Evolutionary conservation across 2,113 vertebrate genomes (phyloP).

Genomic region (Nycticebus coucang): DNA sequence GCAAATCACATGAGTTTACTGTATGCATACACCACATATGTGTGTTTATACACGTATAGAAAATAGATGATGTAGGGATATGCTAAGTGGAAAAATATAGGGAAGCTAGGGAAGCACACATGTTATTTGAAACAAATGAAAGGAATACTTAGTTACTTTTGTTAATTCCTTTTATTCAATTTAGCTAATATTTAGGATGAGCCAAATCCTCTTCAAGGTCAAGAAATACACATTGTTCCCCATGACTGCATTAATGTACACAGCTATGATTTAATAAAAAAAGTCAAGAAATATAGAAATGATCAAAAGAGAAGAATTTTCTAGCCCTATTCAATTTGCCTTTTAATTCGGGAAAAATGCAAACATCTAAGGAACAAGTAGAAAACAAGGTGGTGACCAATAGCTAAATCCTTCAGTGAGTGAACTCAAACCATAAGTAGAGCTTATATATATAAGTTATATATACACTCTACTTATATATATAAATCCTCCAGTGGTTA

Average conservation of each 20-base stretch:
- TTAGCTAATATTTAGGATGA: not conserved
- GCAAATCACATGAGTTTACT: not conserved
- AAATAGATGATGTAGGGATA: not conserved
- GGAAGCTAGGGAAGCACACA: fast-evolving
- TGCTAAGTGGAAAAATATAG: not conserved
- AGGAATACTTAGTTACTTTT: not conserved
- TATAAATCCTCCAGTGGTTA: not conserved
- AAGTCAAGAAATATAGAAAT: not conserved
- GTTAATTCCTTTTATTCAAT: not conserved
- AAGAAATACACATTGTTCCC: not conserved
- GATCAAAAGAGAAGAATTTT: not conserved
- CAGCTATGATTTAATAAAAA: no score
- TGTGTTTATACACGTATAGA: not conserved
- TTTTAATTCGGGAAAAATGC: not conserved
- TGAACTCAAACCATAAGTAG: not conserved
- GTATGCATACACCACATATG: not conserved
- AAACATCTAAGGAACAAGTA: not conserved
- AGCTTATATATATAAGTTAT: no score
- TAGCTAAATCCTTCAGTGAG: not conserved
- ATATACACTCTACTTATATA: not conserved
- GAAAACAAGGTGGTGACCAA: not conserved
- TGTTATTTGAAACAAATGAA: not conserved
- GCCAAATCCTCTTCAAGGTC: not conserved
- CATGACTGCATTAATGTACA: no score
- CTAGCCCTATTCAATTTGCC: not conserved